Base-by-base conservation (phyloP, 1,140 invertebrate species). In the Mactra quadrangularis region DNA sequence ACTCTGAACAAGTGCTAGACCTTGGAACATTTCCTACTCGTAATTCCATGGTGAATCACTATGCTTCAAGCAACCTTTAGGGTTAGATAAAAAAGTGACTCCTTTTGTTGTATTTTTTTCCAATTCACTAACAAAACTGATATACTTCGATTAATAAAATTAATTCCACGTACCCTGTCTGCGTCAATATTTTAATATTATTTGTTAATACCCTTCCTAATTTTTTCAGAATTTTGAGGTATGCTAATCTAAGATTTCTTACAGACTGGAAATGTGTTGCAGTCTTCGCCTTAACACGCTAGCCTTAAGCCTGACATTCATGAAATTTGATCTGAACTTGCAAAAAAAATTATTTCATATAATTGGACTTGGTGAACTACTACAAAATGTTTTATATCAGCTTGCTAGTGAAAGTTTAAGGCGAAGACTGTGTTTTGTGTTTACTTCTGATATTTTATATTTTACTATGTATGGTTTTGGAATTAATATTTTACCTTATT, bases 21-120 rank as follows among this genome's bases (percentile, higher is more conserved):
- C 72, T 76, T 9, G 72, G 72, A 62, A 76, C 72, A 47, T 76
- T 76, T 41, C 72, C 72, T 19, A 76, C 72, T 4, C 33, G 72
- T 59, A 76, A 76, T 45, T 60, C 53, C 9, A 35, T 53, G 19
- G 41, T 60, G 27, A 76, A 76, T 60, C 72, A 76, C 72, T 76
- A 76, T 50, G 72, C 72, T 60, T 31, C 53, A 7, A 76, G 53
- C 55, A 60, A 76, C 38, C 41, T 76, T 62, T 76, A 76, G 72
- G 72, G 72, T 59, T 33, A 76, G 72, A 60, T 27, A n/a, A n/a
- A 59, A 35, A 15, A 22, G 38, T 74, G 64, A 47, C 29, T 50
- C 45, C 25, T 27, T 29, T 41, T 41, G 15, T 15, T 7, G 27
- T 50, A 4, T 50, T 31, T 68, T 50, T 7, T 29, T 57, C 27